Percentiles rank a stretch among this genome's conserved stretches.
These are phyloP conservation scores for Psilopsiagon aymara DNA, from an alignment of 2,113 vertebrate genomes.

Conservation along the genomic window DNA sequence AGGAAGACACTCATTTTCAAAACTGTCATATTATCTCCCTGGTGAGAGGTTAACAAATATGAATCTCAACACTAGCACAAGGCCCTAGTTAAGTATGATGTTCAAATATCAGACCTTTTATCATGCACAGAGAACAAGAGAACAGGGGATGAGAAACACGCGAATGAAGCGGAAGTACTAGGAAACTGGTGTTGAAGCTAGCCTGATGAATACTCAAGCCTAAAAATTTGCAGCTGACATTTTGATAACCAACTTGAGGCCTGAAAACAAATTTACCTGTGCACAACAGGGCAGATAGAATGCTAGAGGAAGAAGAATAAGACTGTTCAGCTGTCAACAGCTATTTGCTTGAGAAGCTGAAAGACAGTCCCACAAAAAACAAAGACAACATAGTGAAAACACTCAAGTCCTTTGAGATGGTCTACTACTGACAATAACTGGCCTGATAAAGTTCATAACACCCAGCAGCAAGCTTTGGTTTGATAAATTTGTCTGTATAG, in stretches of 20 bases:
- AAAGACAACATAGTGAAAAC: neutral
- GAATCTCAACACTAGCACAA: neutral
- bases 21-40: neutral
- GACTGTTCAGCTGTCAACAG: neutral
- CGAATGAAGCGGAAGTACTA: neutral
- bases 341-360: neutral
- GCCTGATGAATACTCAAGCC: neutral
- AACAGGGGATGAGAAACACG: neutral
- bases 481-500: neutral
- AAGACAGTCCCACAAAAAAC: neutral
- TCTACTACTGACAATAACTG: neutral
- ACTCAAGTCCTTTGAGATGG: neutral
- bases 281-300: neutral
- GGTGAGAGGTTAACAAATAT: neutral
- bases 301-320: neutral
- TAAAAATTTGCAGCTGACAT: neutral
- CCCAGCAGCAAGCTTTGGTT: neutral
- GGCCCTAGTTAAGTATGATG: neutral
- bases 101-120: neutral
- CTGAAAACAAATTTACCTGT: neutral
- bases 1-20: neutral
- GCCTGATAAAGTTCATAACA: neutral
- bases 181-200: neutral
- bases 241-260: neutral
- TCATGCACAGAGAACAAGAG: neutral